These are phyloP conservation scores for Petrocephalus microphthalmus DNA, from an alignment of 2,113 vertebrate genomes.

Conservation along the genomic window DNA sequence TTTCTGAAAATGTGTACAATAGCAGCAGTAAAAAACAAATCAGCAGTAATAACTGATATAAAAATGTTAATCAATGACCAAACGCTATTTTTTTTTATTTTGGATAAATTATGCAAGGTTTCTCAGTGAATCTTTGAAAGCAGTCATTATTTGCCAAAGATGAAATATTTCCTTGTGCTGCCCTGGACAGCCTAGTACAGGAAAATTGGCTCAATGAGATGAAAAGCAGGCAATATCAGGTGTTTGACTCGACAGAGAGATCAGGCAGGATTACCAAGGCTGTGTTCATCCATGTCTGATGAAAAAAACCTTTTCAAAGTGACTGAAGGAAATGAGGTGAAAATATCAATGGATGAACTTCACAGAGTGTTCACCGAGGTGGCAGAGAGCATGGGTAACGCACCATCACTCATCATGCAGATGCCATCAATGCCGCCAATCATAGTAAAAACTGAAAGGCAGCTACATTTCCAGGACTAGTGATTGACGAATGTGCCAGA, in stretches of 20 bases:
- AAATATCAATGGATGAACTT: constrained; percentile 8
- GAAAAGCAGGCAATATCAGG: background rate
- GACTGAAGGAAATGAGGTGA: background rate
- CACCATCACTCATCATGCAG: background rate
- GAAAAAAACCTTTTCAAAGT: background rate
- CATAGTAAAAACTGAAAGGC: background rate
- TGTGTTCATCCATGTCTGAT: background rate
- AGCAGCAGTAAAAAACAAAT: background rate
- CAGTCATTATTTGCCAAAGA: background rate
- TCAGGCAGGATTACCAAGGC: background rate
- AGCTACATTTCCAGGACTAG: background rate
- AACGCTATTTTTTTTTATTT: background rate
- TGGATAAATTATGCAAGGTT: background rate
- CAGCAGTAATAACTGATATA: background rate
- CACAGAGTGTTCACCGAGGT: background rate
- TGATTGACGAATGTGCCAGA: background rate
- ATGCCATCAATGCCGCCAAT: background rate
- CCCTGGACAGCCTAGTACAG: background rate
- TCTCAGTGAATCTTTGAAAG: background rate
- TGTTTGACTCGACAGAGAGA: background rate
- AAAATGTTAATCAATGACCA: background rate
- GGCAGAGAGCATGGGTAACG: background rate
- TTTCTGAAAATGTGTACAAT: background rate
- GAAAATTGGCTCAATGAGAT: background rate
- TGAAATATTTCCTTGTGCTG: background rate